A percentile compares a stretch with the other conserved stretches of the same genome.
Conservation (phyloP, 1,140 invertebrate species). For the Pomacea maculata region DNA sequence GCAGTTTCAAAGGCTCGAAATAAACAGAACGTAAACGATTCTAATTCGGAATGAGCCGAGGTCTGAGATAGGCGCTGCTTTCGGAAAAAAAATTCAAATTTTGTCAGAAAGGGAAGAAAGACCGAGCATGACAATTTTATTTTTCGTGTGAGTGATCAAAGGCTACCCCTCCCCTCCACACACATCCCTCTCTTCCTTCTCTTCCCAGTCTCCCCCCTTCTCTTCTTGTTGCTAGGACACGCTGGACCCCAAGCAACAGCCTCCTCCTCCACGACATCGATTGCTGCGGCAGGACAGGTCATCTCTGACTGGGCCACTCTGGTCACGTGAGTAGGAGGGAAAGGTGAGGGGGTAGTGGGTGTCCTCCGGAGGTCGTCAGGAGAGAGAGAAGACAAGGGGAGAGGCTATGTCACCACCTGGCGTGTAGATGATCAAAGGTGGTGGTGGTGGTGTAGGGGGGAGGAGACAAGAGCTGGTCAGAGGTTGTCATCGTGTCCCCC, state of each 20-base stretch:
- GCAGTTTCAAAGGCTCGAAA: neutral
- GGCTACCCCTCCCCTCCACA: too few species aligned
- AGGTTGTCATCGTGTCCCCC: neutral
- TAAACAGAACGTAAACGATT: neutral
- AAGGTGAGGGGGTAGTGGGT: neutral
- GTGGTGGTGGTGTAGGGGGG: neutral
- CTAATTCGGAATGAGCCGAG: neutral
- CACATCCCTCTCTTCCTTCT: too few species aligned
- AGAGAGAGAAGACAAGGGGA: neutral
- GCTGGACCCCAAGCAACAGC: neutral
- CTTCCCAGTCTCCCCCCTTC: too few species aligned
- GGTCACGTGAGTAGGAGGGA: neutral
- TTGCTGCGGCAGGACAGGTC: neutral
- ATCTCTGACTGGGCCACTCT: neutral
- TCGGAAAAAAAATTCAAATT: neutral
- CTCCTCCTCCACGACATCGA: neutral
- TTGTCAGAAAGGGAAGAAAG: neutral
- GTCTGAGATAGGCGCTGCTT: neutral
- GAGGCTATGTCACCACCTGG: neutral
- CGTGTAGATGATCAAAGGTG: neutral
- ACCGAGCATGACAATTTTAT: neutral
- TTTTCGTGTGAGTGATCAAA: neutral
- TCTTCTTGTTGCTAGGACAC: too few species aligned
- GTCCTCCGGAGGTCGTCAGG: neutral
- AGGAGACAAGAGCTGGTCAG: neutral